Evolutionary conservation across 1,140 invertebrate genomes (phyloP).

Genomic region (Eurosta solidaginis): DNA sequence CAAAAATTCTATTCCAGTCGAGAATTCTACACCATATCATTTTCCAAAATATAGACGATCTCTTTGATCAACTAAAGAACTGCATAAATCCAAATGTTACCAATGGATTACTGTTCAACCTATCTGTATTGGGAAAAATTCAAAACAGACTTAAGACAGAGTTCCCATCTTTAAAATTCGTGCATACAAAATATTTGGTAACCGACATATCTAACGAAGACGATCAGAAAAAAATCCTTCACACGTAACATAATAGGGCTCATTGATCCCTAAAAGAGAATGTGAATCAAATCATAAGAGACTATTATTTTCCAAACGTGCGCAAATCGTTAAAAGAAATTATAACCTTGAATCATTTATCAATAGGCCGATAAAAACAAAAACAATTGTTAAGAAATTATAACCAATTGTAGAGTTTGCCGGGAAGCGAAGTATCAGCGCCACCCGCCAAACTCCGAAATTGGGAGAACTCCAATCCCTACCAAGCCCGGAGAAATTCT

Average conservation of each 20-base stretch:
- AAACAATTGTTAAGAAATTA: no score
- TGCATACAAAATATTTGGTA: not conserved
- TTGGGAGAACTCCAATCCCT: not conserved
- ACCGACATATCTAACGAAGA: no score
- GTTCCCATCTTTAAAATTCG: not conserved
- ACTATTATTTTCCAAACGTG: slow-evolving; percentile 16
- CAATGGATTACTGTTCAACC: not conserved
- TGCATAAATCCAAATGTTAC: not conserved
- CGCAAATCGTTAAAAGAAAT: not conserved
- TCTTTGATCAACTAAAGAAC: not conserved
- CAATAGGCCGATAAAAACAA: no score
- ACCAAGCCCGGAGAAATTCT: not conserved
- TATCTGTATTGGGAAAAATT: not conserved
- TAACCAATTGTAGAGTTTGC: no score
- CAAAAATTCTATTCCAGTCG: not conserved
- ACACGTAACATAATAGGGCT: no score
- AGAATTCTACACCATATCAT: not conserved
- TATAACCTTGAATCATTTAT: not conserved
- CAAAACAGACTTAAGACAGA: no score
- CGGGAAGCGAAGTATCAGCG: not conserved
- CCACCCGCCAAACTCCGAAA: not conserved
- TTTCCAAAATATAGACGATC: not conserved
- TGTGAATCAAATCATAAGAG: not conserved
- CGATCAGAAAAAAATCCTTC: no score
- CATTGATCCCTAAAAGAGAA: no score